These are phyloP conservation scores for Choreutis nemorana DNA, from an alignment of 2,888 invertebrate species.

Conservation along the genomic window DNA sequence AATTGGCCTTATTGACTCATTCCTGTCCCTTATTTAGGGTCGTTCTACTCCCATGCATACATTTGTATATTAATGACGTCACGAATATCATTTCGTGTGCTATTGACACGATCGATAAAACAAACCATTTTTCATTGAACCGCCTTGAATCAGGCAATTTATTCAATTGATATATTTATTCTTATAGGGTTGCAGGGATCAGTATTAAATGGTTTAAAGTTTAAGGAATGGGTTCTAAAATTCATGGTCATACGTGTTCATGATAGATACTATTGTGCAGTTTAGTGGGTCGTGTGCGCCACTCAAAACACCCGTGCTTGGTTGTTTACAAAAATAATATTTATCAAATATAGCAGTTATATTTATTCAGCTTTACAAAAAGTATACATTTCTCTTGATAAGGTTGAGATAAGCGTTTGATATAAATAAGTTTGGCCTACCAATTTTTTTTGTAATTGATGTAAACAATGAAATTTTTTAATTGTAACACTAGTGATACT, in stretches of 20 bases:
- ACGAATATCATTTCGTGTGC: conserved; percentile 35
- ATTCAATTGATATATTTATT: neutral
- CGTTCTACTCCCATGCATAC: conserved; percentile 31
- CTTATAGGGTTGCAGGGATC: conserved; percentile 19
- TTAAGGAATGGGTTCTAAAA: conserved; percentile 1
- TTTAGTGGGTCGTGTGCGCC: conserved; percentile 34
- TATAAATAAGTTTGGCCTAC: too few species aligned
- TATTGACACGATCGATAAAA: conserved; percentile 32
- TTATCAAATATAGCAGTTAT: neutral
- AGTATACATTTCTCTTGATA: too few species aligned
- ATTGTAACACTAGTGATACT: too few species aligned
- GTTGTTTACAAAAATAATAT: conserved; percentile 29
- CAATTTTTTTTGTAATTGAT: too few species aligned
- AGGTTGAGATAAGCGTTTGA: too few species aligned
- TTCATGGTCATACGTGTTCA: too few species aligned
- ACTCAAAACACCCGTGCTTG: conserved; percentile 40
- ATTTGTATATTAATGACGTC: conserved; percentile 34
- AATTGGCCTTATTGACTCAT: conserved; percentile 27
- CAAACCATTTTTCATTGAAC: conserved; percentile 28
- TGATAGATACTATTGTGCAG: conserved; percentile 8
- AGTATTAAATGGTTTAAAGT: conserved; percentile 22
- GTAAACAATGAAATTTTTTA: too few species aligned
- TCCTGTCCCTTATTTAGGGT: conserved; percentile 32
- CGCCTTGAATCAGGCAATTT: too few species aligned
- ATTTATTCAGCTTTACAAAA: neutral